These are phyloP conservation scores for Rhinoraja longicauda DNA, from an alignment of 2,797 vertebrate genomes.

Conservation along the genomic window DNA sequence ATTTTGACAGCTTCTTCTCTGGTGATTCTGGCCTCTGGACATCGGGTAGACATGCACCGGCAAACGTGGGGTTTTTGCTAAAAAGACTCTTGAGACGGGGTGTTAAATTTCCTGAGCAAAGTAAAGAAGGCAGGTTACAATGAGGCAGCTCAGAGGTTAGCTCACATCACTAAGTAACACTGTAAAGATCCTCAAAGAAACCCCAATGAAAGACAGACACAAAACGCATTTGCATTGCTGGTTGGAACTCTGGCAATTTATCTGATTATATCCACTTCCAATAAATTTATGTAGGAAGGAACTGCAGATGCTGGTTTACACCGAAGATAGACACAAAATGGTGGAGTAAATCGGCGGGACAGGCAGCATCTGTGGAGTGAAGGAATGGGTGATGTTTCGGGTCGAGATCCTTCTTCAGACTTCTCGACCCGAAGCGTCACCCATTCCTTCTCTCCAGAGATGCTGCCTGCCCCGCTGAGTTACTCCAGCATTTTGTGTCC, in stretches of 20 bases:
- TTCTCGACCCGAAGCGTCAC: too few relatives aligned
- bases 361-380: too few relatives aligned
- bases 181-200: neutral
- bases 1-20: slow-evolving; percentile 51
- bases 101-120: slow-evolving; percentile 50
- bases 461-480: too few relatives aligned
- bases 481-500: neutral
- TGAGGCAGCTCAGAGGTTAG: neutral
- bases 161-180: neutral
- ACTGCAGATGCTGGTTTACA: too few relatives aligned
- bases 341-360: too few relatives aligned
- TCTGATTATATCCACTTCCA: neutral
- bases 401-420: too few relatives aligned
- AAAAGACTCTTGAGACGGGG: slow-evolving; percentile 51
- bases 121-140: slow-evolving; percentile 38
- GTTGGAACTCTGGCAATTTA: neutral
- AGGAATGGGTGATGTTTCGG: too few relatives aligned
- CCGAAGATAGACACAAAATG: too few relatives aligned
- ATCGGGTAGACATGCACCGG: slow-evolving; percentile 50
- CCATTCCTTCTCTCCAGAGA: too few relatives aligned
- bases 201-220: neutral
- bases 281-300: neutral
- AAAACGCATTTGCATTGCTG: too few relatives aligned
- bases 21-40: slow-evolving; percentile 50
- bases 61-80: slow-evolving; percentile 50